phyloP scores from a whole-genome alignment of 92 coral and sea anemone species.

The Muricea muricata region DNA sequence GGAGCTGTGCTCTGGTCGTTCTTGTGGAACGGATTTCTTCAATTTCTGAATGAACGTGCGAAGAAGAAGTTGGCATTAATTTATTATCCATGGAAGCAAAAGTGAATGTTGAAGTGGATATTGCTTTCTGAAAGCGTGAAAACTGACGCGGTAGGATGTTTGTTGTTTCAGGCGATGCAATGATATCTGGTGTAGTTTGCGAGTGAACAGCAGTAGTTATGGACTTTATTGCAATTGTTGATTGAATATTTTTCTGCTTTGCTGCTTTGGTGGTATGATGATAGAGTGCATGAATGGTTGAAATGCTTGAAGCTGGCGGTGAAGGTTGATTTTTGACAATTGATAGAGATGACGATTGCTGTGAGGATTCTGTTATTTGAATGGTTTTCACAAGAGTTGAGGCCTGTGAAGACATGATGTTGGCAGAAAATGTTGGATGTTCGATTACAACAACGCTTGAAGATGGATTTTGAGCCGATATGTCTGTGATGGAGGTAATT shows the following conservation, averaged over 20 bases:
- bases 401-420: not conserved
- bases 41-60: not conserved
- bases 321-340: not conserved
- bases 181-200: not conserved
- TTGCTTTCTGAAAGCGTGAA: not conserved
- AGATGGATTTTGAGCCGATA: not conserved
- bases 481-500: not conserved
- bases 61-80: not conserved
- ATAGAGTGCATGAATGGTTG: not conserved
- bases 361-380: not conserved
- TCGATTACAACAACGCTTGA: not conserved
- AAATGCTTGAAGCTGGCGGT: not conserved
- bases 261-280: not conserved
- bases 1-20: not conserved
- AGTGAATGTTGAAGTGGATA: not conserved
- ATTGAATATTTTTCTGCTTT: not conserved
- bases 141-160: not conserved
- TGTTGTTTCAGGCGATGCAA: not conserved
- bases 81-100: not conserved
- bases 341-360: not conserved
- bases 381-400: not conserved
- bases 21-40: not conserved
- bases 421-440: not conserved
- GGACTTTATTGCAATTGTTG: not conserved
- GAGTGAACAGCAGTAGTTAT: not conserved